phyloP scores from a whole-genome alignment of 2,113 vertebrate genomes.

The Callorhinus ursinus region DNA sequence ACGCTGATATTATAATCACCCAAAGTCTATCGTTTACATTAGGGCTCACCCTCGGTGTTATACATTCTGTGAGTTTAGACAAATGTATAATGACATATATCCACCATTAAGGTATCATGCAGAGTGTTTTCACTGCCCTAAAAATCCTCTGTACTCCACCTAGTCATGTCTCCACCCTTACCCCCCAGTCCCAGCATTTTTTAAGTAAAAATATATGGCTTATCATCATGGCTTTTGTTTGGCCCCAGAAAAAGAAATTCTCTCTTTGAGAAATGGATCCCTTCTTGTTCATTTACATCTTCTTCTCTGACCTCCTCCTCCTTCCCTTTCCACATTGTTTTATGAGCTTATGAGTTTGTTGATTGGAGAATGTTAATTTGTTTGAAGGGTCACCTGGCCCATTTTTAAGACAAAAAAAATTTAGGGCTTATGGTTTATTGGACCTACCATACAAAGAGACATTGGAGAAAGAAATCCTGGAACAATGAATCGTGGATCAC shows the following conservation, averaged over 20 bases:
- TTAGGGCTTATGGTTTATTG: not conserved
- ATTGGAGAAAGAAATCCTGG: not conserved
- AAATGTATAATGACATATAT: not conserved
- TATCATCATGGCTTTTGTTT: not conserved
- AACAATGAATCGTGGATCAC: no score
- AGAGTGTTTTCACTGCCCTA: not conserved
- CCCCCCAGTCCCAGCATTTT: not conserved
- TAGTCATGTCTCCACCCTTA: not conserved
- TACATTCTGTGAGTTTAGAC: not conserved
- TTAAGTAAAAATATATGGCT: not conserved
- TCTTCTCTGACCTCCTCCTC: not conserved
- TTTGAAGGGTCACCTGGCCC: not conserved
- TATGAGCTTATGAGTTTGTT: not conserved
- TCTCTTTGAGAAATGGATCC: not conserved
- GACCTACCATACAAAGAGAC: not conserved
- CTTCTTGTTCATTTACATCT: not conserved
- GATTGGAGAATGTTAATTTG: not conserved
- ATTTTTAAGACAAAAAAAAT: conserved; percentile 1
- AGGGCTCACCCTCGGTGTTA: not conserved
- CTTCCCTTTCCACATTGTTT: not conserved
- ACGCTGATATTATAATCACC: not conserved
- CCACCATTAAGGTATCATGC: not conserved
- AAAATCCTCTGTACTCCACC: not conserved
- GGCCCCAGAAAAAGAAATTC: not conserved
- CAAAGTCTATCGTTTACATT: not conserved